Evolutionary conservation across 2,888 invertebrate genomes (phyloP), one percentile per base, ranked within the genome.

Genomic region (Mamestra brassicae): DNA sequence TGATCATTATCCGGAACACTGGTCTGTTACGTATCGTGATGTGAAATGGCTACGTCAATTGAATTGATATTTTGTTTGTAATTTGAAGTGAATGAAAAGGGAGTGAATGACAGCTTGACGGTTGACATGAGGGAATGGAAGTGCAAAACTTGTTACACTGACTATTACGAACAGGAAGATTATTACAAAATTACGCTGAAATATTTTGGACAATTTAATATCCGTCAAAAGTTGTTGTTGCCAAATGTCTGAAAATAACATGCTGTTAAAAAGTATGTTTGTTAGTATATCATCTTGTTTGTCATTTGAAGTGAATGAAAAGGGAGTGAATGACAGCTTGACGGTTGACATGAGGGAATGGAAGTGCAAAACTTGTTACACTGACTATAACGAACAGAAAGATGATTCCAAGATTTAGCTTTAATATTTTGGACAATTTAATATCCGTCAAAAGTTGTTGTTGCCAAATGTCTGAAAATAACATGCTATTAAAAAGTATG

Each of bases 1-100:
- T 64, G 67, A 36, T 60, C 57, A 65, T 57, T 64, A 57, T 52
- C 60, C 52, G 78, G 57, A 80, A 83, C 78, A 68, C 15, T 47
- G 52, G 65, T 36, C 52, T 65, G 78, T 71, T 80, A 78, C 10
- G 64, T 78, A 54, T 61, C n/a, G 34, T 10, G 57, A 61, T 47
- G 34, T 1, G 34, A 38, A 47, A 4, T 47, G 13, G 45, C 45
- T 13, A 47, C 47, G 47, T 47, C 4, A 47, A 68, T 64, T 13
- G 10, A 4, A 55, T 64, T n/a, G 4, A 50, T 38, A 4, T 80
- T 80, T 64, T 38, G 17, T 2, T 57, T 83, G 47, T 78, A 79
- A 78, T 1, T 26, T 5, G 5, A 11, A 62, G 38, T 55, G 6
- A 6, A 13, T 36, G 0, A 36, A 34, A 11, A 4, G 11, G 10